These are phyloP conservation scores for Drosophila varians DNA, from an alignment of 1,140 invertebrate genomes.

Conservation along the genomic window DNA sequence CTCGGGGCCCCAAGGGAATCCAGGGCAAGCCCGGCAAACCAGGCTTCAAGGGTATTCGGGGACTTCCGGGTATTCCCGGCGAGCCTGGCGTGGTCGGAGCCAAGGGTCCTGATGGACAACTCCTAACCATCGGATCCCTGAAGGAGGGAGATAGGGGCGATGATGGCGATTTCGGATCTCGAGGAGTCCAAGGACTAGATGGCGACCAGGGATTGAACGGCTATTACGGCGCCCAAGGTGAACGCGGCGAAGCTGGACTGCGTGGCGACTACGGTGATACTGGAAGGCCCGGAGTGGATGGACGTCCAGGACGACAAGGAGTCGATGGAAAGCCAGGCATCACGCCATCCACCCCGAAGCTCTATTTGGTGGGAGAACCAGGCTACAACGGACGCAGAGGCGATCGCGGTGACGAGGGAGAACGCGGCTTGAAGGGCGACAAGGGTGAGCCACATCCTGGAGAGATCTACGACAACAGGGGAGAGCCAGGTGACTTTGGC, in stretches of 20 bases:
- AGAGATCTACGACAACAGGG: conserved; percentile 59
- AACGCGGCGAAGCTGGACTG: conserved; percentile 83
- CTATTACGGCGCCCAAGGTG: conserved; percentile 78
- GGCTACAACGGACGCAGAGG: conserved; percentile 84
- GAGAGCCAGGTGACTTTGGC: conserved; percentile 63
- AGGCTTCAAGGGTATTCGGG: conserved; percentile 84
- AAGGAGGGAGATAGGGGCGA: conserved; percentile 32
- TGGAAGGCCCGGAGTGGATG: conserved; percentile 84
- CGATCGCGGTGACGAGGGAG: conserved; percentile 83
- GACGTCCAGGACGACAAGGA: conserved; percentile 84
- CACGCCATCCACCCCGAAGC: conserved; percentile 73
- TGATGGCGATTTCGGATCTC: conserved; percentile 82
- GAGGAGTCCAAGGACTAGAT: conserved; percentile 84
- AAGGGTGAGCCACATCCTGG: conserved; percentile 85
- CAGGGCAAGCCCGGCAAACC: conserved; percentile 84
- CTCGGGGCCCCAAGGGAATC: conserved; percentile 86
- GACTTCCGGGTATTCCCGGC: conserved; percentile 72
- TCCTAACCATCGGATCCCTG: conserved; percentile 5
- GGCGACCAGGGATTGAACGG: conserved; percentile 82
- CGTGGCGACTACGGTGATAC: conserved; percentile 84
- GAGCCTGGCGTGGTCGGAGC: conserved; percentile 70
- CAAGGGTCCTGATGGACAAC: conserved; percentile 56
- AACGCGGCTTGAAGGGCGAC: conserved; percentile 85
- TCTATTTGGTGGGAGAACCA: conserved; percentile 83
- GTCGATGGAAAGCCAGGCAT: conserved; percentile 84